These are phyloP conservation scores for Parnassius orleans DNA, from an alignment of 2,888 invertebrate species.

Conservation along the genomic window DNA sequence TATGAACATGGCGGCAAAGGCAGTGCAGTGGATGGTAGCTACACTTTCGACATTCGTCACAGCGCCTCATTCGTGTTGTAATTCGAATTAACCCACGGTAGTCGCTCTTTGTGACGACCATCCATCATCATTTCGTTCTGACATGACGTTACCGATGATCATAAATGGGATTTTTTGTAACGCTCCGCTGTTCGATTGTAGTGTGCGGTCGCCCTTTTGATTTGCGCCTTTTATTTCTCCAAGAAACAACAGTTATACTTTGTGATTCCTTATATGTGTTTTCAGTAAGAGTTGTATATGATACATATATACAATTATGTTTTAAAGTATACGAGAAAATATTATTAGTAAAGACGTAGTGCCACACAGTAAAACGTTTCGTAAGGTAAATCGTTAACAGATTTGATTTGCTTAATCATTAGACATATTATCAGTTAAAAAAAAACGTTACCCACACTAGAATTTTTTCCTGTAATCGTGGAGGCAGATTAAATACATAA, in stretches of 20 bases:
- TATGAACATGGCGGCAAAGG: constrained; percentile 19
- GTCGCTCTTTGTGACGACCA: constrained; percentile 34
- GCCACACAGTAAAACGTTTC: no score
- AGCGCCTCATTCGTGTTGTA: constrained; percentile 42
- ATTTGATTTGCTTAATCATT: no score
- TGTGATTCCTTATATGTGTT: constrained; percentile 2
- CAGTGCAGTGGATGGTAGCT: constrained; percentile 17
- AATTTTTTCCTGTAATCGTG: no score
- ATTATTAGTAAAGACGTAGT: no score
- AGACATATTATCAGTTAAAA: no score
- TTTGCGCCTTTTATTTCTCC: constrained; percentile 32
- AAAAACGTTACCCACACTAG: no score
- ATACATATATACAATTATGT: no score
- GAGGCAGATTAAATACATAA: no score
- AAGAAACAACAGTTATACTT: constrained; percentile 21
- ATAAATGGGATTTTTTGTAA: constrained; percentile 56
- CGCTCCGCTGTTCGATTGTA: constrained; percentile 43
- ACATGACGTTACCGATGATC: constrained; percentile 44
- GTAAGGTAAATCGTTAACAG: no score
- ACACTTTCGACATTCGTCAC: constrained; percentile 38
- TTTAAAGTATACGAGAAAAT: no score
- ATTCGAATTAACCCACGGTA: constrained; percentile 40
- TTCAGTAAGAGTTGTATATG: no score
- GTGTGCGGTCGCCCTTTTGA: constrained; percentile 41
- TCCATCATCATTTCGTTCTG: constrained; percentile 60